Conservation (phyloP, 2,113 vertebrate genomes). For the Diphyllodes magnificus region DNA sequence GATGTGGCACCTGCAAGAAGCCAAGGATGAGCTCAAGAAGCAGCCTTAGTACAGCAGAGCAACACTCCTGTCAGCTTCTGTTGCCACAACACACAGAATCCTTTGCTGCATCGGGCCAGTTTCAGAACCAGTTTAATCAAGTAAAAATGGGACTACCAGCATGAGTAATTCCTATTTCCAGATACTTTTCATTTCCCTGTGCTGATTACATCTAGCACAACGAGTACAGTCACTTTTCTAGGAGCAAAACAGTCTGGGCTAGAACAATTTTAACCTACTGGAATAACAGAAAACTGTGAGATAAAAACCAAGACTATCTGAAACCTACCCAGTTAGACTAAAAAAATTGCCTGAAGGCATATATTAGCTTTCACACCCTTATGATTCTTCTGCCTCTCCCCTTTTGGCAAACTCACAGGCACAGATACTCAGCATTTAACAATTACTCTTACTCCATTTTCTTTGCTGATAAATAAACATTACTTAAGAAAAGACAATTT, state of each 20-base stretch:
- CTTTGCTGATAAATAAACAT: neutral
- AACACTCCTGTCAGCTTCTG: neutral
- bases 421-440: neutral
- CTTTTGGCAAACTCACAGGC: neutral
- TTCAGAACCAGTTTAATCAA: neutral
- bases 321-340: neutral
- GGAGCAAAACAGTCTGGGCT: neutral
- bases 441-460: neutral
- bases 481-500: neutral
- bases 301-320: neutral
- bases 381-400: neutral
- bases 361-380: neutral
- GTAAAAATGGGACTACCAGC: neutral
- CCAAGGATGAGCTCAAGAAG: neutral
- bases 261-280: neutral
- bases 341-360: neutral
- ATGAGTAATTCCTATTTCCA: neutral
- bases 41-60: neutral
- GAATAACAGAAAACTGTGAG: neutral
- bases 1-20: neutral
- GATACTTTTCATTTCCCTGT: neutral
- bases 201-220: neutral
- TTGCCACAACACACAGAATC: neutral
- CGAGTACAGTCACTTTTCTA: neutral
- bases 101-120: neutral